Base-by-base conservation (phyloP, 2,797 vertebrate genomes). In the Arctocebus calabarensis region DNA sequence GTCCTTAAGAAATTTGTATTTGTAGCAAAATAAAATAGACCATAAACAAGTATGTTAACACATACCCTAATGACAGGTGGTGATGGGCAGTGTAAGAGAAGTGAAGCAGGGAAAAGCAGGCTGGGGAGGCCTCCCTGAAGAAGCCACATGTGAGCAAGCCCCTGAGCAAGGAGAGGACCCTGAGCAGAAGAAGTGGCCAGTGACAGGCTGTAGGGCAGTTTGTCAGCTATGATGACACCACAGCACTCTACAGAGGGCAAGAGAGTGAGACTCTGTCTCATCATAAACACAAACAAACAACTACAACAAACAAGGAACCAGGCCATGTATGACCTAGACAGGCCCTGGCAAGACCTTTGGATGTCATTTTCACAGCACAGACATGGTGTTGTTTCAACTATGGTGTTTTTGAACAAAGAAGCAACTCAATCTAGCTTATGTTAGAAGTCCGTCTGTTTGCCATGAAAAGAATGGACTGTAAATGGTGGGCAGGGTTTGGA, bases 11-110 rank as follows among this genome's bases (percentile, higher is more conserved):
- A 71, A 74, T n/a, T 12, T 61, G 2, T 27, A 34, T 83, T 91
- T 61, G 27, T 37, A 71, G 57, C 40, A 85, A 40, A 93, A 94
- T 37, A 94, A 87, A 91, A 73, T 22, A 61, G 66, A 85, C 40
- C 64, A 45, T 13, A 81, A 73, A 43, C 19, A 57, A 52, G 34
- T 37, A 19, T 13, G 5, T 29, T 48, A 85, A n/a, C n/a, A 59
- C 14, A 43, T 12, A 61, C 45, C 6, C 12, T 73, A 64, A 86
- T 52, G 32, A 37, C 79, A 91, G 70, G 32, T 13, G 9, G 34
- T 32, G 40, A 45, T 23, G 20, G 23, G 22, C 57, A 20, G 45
- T 19, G 40, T 11, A 83, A 77, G 62, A 83, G 40, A 89, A 73
- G 66, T 23, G 61, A 83, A 66, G 59, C 32, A 86, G 32, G 10